phyloP scores from a whole-genome alignment of 2,888 invertebrate species.

The Lepidonotus clava region DNA sequence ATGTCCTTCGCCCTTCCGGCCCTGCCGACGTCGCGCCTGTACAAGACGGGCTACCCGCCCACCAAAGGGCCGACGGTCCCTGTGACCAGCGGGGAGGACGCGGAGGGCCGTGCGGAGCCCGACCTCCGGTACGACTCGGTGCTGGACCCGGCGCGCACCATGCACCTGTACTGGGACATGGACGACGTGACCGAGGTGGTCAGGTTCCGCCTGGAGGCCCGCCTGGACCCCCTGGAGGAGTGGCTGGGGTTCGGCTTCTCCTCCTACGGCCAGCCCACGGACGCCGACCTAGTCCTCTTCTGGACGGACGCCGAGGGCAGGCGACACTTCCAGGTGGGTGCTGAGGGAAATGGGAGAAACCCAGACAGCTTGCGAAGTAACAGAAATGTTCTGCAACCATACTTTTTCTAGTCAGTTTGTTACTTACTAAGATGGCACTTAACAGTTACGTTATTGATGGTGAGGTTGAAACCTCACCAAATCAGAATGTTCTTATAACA shows the following conservation, averaged over 20 bases:
- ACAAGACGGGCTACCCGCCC: conserved; percentile 6
- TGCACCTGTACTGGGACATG: conserved; percentile 62
- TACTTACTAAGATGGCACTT: too few relatives aligned
- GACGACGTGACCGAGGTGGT: conserved; percentile 59
- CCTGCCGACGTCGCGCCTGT: neutral
- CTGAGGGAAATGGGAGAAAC: too few relatives aligned
- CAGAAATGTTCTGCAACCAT: too few relatives aligned
- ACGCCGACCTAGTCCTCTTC: conserved; percentile 73
- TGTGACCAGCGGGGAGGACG: too few relatives aligned
- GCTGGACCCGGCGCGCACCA: conserved; percentile 58
- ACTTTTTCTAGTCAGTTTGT: too few relatives aligned
- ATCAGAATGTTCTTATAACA: too few relatives aligned
- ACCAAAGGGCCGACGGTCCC: too few relatives aligned
- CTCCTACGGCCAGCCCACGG: conserved; percentile 64
- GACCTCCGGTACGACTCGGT: conserved; percentile 57
- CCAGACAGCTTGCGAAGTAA: too few relatives aligned
- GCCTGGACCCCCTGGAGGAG: conserved; percentile 40
- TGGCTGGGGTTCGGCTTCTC: conserved; percentile 71
- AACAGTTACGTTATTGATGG: too few relatives aligned
- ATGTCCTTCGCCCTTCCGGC: neutral
- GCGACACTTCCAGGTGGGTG: conserved; percentile 70
- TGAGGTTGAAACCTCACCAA: too few relatives aligned
- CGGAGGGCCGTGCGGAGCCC: neutral
- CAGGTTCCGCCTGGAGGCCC: conserved; percentile 61
- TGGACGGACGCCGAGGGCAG: conserved; percentile 70